Conservation (phyloP, 2,888 invertebrate species). For the Clunio marinus region DNA sequence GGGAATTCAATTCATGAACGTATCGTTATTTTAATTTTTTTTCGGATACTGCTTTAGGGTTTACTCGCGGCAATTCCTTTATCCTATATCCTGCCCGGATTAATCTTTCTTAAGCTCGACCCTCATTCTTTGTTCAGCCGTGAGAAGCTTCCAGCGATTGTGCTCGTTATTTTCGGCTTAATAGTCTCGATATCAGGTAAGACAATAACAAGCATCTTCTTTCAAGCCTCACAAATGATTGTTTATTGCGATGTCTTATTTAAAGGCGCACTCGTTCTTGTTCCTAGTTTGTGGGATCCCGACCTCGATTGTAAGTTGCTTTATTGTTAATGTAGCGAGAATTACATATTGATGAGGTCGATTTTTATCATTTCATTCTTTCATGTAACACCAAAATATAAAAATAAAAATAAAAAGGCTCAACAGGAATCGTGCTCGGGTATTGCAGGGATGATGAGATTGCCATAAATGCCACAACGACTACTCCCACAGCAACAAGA, state of each 20-base stretch:
- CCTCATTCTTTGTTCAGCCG: constrained; percentile 63
- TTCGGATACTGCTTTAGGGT: constrained; percentile 56
- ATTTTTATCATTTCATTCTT: neutral
- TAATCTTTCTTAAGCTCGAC: constrained; percentile 71
- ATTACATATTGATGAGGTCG: neutral
- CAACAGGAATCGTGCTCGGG: constrained; percentile 50
- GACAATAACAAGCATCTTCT: neutral
- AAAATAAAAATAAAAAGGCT: constrained; percentile 44
- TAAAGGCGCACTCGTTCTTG: constrained; percentile 47
- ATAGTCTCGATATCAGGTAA: constrained; percentile 47
- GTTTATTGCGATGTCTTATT: neutral
- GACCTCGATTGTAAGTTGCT: constrained; percentile 22
- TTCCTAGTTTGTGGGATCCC: constrained; percentile 49
- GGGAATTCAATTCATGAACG: no score
- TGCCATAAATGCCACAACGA: constrained; percentile 35
- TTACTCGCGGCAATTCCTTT: constrained; percentile 76
- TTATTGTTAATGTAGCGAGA: neutral
- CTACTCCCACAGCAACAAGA: constrained; percentile 6
- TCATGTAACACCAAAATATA: no score
- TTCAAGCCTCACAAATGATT: neutral
- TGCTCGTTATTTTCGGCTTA: constrained; percentile 64
- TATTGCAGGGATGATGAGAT: constrained; percentile 46
- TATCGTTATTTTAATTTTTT: constrained; percentile 37
- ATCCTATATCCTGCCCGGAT: constrained; percentile 75
- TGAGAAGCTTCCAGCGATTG: constrained; percentile 67